phyloP scores from a whole-genome alignment of 2,888 invertebrate species.

The Cerastoderma edule region DNA sequence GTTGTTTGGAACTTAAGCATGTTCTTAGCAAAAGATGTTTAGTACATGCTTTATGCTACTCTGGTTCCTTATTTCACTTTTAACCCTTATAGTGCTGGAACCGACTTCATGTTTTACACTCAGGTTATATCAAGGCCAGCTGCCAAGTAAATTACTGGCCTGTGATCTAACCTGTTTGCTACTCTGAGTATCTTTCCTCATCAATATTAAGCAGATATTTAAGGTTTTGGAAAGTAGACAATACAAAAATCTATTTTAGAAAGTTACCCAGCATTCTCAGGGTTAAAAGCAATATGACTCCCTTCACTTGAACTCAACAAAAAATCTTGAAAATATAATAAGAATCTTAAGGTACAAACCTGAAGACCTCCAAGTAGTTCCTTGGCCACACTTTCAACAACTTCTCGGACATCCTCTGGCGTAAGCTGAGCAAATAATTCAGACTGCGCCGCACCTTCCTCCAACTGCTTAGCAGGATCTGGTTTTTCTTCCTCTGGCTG shows the following conservation, averaged over 20 bases:
- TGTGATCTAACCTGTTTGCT: too few relatives aligned
- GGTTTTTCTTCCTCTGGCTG: conserved; percentile 62
- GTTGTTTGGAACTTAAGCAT: too few relatives aligned
- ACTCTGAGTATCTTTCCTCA: not conserved
- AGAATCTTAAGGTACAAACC: conserved; percentile 57
- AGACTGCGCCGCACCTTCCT: conserved; percentile 60
- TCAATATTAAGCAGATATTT: not conserved
- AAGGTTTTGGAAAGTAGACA: not conserved
- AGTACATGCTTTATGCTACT: too few relatives aligned
- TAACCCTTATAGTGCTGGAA: too few relatives aligned
- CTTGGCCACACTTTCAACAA: conserved; percentile 78
- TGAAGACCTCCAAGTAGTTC: conserved; percentile 78
- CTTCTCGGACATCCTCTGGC: conserved; percentile 75
- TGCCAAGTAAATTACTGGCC: too few relatives aligned
- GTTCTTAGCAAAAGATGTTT: too few relatives aligned
- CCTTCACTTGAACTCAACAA: not conserved
- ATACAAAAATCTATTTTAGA: not conserved
- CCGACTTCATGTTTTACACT: too few relatives aligned
- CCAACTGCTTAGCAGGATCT: conserved; percentile 51
- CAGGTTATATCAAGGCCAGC: too few relatives aligned
- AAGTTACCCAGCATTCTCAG: not conserved
- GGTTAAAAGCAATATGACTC: not conserved
- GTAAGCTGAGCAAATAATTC: conserved; percentile 76
- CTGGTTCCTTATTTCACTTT: too few relatives aligned
- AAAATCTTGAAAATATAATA: not conserved